Conservation (phyloP, 2,113 vertebrate species). For the Gadus chalcogrammus region DNA sequence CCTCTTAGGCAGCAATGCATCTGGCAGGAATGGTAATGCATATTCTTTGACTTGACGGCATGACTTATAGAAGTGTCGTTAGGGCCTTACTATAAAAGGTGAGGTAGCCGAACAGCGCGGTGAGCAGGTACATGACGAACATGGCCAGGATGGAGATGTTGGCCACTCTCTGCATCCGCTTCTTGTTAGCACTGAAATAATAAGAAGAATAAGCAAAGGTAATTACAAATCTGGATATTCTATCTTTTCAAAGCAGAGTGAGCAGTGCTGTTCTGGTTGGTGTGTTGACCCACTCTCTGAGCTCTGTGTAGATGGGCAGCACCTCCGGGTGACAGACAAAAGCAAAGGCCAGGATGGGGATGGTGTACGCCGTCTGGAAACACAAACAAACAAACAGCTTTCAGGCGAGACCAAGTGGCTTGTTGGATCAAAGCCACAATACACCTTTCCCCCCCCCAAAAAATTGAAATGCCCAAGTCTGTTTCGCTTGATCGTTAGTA, state of each 20-base stretch:
- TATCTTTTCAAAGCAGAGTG: background rate
- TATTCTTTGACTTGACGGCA: too few relatives aligned
- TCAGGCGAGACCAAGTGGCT: too few relatives aligned
- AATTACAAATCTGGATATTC: background rate
- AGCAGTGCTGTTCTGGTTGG: background rate
- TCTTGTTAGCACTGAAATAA: conserved; percentile 72
- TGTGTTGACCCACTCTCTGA: conserved; percentile 71
- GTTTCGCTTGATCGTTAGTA: too few relatives aligned
- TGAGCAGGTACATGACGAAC: conserved; percentile 86
- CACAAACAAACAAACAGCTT: conserved; percentile 8
- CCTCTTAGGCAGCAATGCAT: too few relatives aligned
- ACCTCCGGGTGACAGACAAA: conserved; percentile 87
- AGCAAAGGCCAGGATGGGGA: conserved; percentile 83
- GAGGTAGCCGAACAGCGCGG: conserved; percentile 84
- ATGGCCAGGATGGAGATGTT: conserved; percentile 82
- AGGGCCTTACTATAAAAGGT: conserved; percentile 79
- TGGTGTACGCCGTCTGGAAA: conserved; percentile 75
- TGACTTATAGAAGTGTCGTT: too few relatives aligned
- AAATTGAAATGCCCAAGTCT: too few relatives aligned
- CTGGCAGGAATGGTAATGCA: too few relatives aligned
- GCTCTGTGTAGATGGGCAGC: conserved; percentile 83
- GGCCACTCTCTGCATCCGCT: conserved; percentile 81
- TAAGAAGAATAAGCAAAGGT: background rate
- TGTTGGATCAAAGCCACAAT: too few relatives aligned
- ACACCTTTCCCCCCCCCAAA: too few relatives aligned